Evolutionary conservation across 64 coral and sea anemone species (phyloP).

Genomic region (Porites lutea): DNA sequence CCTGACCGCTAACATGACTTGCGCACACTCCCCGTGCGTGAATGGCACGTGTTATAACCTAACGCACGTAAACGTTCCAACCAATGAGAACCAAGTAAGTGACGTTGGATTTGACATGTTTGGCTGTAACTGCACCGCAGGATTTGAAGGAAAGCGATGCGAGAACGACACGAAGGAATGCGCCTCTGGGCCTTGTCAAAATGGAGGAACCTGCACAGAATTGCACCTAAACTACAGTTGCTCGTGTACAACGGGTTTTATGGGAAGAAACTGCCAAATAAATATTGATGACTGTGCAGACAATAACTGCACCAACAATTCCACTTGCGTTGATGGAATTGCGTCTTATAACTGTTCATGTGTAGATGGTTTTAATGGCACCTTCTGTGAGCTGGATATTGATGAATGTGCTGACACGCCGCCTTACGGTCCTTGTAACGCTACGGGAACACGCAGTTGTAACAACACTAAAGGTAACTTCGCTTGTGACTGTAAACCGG

Average conservation of each 20-base stretch:
- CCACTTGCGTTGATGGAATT: slow-evolving; percentile 77
- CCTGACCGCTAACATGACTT: slow-evolving; percentile 90
- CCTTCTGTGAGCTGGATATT: slow-evolving; percentile 78
- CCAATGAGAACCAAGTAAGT: slow-evolving; percentile 66
- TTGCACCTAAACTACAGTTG: slow-evolving; percentile 84
- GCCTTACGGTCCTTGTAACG: slow-evolving; percentile 38
- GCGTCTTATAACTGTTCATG: slow-evolving; percentile 82
- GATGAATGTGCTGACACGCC: slow-evolving; percentile 55
- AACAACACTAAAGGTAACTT: slow-evolving; percentile 72
- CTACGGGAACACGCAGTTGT: slow-evolving; percentile 49
- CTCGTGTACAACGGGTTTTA: slow-evolving; percentile 73
- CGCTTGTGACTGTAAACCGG: slow-evolving; percentile 66
- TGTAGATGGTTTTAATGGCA: slow-evolving; percentile 75
- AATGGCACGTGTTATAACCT: slow-evolving; percentile 78
- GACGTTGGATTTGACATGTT: slow-evolving; percentile 87
- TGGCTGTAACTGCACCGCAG: slow-evolving; percentile 74
- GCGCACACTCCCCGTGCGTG: slow-evolving; percentile 82
- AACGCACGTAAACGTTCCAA: slow-evolving; percentile 35
- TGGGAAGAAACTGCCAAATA: slow-evolving; percentile 69
- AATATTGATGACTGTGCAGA: slow-evolving; percentile 83
- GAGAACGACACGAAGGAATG: slow-evolving; percentile 84
- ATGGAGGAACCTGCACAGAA: slow-evolving; percentile 85
- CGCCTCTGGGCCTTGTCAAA: slow-evolving; percentile 63
- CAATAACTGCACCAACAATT: slow-evolving; percentile 80
- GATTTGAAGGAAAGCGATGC: slow-evolving; percentile 82